Percentiles rank a stretch among this genome's conserved stretches.
phyloP scores from a whole-genome alignment of 2,888 invertebrate genomes.

The Caenorhabditis uteleia region DNA sequence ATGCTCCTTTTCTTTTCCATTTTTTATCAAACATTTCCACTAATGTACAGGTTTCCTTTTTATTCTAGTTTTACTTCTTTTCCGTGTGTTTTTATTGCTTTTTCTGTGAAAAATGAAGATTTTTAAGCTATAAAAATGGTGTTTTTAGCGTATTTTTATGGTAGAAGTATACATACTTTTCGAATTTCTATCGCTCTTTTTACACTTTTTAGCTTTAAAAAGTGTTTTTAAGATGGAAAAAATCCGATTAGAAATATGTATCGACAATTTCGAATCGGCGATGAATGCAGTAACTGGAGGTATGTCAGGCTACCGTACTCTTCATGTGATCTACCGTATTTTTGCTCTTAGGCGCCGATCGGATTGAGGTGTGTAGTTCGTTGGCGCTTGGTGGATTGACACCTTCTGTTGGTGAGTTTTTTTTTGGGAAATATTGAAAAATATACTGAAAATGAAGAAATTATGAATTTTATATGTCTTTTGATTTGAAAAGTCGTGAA shows the following conservation, averaged over 20 bases:
- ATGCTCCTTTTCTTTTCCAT: neutral
- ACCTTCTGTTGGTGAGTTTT: constrained; percentile 33
- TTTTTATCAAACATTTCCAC: too few species aligned
- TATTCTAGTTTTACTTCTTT: too few species aligned
- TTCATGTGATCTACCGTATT: neutral
- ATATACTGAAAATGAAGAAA: neutral
- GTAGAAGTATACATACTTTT: neutral
- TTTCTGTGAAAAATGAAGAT: too few species aligned
- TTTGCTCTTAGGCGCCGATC: constrained; percentile 34
- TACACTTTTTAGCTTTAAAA: neutral
- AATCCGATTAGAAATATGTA: constrained; percentile 41
- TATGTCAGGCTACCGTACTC: neutral
- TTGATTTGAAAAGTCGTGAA: too few species aligned
- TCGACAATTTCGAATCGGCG: constrained; percentile 50
- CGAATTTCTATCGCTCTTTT: neutral
- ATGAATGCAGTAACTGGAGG: constrained; percentile 38
- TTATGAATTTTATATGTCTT: neutral
- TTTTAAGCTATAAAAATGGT: too few species aligned
- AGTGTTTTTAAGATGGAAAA: constrained; percentile 1
- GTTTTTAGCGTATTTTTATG: constrained; percentile 3
- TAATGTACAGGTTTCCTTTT: too few species aligned
- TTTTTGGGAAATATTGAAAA: neutral
- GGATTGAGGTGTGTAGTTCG: constrained; percentile 46
- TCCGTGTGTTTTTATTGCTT: too few species aligned
- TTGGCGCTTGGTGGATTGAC: constrained; percentile 42